phyloP scores from a whole-genome alignment of 53 echinoderm and acorn worm genomes.

The Echinometra lucunter region DNA sequence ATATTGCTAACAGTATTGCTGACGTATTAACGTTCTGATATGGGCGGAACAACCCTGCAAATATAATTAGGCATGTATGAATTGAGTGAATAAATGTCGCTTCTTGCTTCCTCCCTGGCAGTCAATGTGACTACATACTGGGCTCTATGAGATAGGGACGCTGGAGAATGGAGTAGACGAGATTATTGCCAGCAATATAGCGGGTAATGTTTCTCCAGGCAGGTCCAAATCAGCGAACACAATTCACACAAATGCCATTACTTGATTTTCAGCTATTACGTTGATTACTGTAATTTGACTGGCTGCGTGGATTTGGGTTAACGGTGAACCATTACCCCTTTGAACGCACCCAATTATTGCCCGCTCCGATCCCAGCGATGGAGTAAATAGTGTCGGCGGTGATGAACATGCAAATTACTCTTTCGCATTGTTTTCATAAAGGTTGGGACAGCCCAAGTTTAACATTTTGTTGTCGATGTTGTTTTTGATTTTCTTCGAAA shows the following conservation, averaged over 20 bases:
- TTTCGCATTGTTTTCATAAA: background rate
- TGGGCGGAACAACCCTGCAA: background rate
- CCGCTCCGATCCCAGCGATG: background rate
- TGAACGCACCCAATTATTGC: constrained; percentile 44
- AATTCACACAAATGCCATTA: constrained; percentile 59
- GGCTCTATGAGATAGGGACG: background rate
- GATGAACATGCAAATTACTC: constrained; percentile 12
- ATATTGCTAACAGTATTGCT: background rate
- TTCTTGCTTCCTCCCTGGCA: background rate
- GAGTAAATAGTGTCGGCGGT: background rate
- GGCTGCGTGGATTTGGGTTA: constrained; percentile 1
- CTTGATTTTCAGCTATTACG: constrained; percentile 56
- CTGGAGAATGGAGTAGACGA: background rate
- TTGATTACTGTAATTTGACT: constrained; percentile 66
- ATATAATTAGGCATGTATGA: background rate
- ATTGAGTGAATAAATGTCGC: constrained; percentile 26
- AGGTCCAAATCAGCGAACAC: background rate
- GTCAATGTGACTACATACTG: constrained; percentile 37
- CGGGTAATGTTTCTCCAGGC: background rate
- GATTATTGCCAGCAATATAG: constrained; percentile 28
- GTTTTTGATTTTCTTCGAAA: background rate
- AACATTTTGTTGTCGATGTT: background rate
- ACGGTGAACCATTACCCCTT: constrained; percentile 29
- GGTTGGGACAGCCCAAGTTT: background rate
- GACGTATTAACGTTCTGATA: too few species aligned